Base-by-base conservation (phyloP, 2,113 vertebrate species). In the Cochlearius cochlearius region DNA sequence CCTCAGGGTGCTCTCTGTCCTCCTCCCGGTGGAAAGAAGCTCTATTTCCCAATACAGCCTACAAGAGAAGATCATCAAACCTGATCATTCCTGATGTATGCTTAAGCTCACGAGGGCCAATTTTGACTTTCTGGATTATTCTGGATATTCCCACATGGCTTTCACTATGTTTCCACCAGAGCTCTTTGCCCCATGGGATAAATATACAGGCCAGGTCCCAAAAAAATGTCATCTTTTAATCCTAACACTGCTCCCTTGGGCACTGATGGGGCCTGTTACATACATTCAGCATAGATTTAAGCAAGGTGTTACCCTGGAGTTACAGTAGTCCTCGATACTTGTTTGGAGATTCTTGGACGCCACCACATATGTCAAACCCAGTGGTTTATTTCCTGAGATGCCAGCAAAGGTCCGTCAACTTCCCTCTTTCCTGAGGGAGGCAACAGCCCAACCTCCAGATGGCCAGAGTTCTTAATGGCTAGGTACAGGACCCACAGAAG, bases 311-410 rank as follows among this genome's bases (percentile, higher is more conserved):
- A 38, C 4, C 15, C 25, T 62, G 22, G 18, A 67, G 34, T 41
- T 66, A 58, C 21, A 56, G 32, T 17, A 39, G 34, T 41, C 56
- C 8, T 71, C 1, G 4, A 55, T 27, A 78, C 5, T 11, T 22
- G 8, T 78, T 27, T 69, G 34, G 39, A 79, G 23, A 30, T 14
- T 89, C 32, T 76, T 72, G 45, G 39, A 60, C 20, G 1, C 11
- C 22, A 36, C 5, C 1, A 19, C 23, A 4, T 26, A 43, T 2
- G 2, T 23, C 50, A 69, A 3, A 75, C 2, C 2, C 36, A 34
- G 8, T n/a, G 7, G 9, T 58, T 87, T 74, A n/a, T 58, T 78
- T 85, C 11, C 4, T 67, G 23, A 92, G 22, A 27, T 9, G 4
- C n/a, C 27, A 81, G 8, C 15, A 74, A 45, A 58, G 5, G 5